Conservation (phyloP, 2,797 vertebrate genomes). For the Chromis chromis region DNA sequence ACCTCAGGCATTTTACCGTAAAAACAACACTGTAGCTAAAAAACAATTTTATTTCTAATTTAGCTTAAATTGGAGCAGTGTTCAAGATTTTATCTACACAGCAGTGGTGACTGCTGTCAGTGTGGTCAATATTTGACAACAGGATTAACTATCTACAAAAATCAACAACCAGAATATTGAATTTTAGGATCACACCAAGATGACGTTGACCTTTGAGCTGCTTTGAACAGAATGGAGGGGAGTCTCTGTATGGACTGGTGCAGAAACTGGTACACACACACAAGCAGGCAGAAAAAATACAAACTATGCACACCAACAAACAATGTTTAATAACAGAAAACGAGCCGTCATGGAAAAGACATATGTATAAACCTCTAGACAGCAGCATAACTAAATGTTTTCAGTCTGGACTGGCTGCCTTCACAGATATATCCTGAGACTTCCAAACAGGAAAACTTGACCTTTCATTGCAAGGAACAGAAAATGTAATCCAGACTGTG, state of each 20-base stretch:
- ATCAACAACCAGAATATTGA: neutral
- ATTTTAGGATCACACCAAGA: neutral
- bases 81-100: conserved; percentile 3
- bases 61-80: neutral
- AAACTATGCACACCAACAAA: neutral
- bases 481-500: conserved; percentile 61
- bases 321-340: conserved; percentile 12
- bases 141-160: neutral
- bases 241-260: too few species aligned
- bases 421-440: conserved; percentile 16
- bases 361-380: conserved; percentile 20
- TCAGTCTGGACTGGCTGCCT: conserved; percentile 5
- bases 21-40: neutral
- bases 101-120: neutral
- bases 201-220: neutral
- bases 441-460: conserved; percentile 27
- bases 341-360: neutral
- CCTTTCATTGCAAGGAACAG: conserved; percentile 33
- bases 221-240: neutral
- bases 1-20: neutral
- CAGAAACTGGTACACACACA: too few species aligned
- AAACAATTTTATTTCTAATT: neutral
- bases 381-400: conserved; percentile 24
- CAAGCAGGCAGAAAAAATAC: neutral
- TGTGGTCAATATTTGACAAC: neutral